Conservation (phyloP, 2,888 invertebrate genomes). For the Adela reaumurella region DNA sequence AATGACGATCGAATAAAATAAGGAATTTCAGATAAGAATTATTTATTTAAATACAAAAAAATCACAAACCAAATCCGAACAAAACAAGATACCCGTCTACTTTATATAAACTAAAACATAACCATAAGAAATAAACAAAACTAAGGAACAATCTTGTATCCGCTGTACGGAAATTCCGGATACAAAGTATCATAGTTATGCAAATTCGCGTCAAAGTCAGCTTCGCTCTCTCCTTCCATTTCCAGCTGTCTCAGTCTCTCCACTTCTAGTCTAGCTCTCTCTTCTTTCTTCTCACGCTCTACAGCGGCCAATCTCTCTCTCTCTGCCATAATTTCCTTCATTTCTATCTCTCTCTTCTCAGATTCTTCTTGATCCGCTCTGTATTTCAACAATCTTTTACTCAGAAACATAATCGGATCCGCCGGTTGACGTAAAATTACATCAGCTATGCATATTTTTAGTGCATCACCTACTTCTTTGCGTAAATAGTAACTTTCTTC, state of each 20-base stretch:
- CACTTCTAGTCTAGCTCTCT: neutral
- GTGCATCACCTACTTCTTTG: slow-evolving; percentile 31
- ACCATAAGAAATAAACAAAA: no score
- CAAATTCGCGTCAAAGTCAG: neutral
- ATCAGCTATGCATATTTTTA: slow-evolving; percentile 37
- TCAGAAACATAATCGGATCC: slow-evolving; percentile 42
- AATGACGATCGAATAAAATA: no score
- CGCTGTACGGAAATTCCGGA: no score
- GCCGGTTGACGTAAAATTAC: slow-evolving; percentile 36
- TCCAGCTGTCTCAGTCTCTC: neutral
- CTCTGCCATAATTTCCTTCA: slow-evolving; percentile 28
- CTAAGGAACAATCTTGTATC: no score
- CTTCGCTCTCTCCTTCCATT: neutral
- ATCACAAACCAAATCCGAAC: no score
- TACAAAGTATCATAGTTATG: no score
- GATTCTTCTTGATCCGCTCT: slow-evolving; percentile 35
- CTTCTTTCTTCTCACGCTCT: neutral
- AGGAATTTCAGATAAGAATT: no score
- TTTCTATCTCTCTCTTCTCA: slow-evolving; percentile 28
- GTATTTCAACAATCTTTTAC: slow-evolving; percentile 28
- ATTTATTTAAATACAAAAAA: no score
- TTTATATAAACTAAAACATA: no score
- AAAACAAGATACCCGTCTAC: no score
- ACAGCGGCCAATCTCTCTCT: slow-evolving; percentile 20
- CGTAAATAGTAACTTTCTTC: slow-evolving; percentile 44